phyloP scores from a whole-genome alignment of 2,888 invertebrate species.

The Phyllotreta cruciferae region DNA sequence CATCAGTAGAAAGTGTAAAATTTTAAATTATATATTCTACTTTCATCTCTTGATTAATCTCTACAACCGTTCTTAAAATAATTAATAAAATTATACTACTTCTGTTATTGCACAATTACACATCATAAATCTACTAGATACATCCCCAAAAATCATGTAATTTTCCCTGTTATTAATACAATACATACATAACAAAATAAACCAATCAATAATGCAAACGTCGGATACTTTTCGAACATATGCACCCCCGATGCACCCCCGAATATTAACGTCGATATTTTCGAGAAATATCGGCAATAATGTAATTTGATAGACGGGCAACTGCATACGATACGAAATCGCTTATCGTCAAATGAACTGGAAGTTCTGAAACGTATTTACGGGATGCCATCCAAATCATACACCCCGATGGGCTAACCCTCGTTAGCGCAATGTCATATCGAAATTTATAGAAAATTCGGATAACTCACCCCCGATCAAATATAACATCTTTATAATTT shows the following conservation, averaged over 20 bases:
- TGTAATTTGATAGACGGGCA: slow-evolving; percentile 50
- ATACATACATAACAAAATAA: background rate
- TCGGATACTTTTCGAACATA: slow-evolving; percentile 42
- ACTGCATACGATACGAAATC: slow-evolving; percentile 44
- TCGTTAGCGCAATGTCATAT: slow-evolving; percentile 26
- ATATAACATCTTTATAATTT: too few species aligned
- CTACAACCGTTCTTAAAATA: too few species aligned
- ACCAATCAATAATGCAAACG: slow-evolving; percentile 33
- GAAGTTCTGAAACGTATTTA: slow-evolving; percentile 47
- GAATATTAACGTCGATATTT: slow-evolving; percentile 42
- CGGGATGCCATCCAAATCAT: slow-evolving; percentile 44
- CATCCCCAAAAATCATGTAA: too few species aligned
- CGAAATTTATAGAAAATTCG: slow-evolving; percentile 10
- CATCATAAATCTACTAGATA: too few species aligned
- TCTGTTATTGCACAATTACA: too few species aligned
- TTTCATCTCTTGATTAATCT: too few species aligned
- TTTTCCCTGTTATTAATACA: too few species aligned
- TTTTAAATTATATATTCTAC: too few species aligned
- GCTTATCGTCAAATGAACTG: slow-evolving; percentile 47
- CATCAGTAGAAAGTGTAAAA: too few species aligned
- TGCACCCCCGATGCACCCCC: slow-evolving; percentile 37
- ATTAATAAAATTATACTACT: too few species aligned
- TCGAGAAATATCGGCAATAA: slow-evolving; percentile 43
- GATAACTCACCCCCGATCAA: background rate
- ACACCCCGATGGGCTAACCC: slow-evolving; percentile 28